Base-by-base conservation (phyloP, 2,113 vertebrate genomes). In the Anser cygnoides region DNA sequence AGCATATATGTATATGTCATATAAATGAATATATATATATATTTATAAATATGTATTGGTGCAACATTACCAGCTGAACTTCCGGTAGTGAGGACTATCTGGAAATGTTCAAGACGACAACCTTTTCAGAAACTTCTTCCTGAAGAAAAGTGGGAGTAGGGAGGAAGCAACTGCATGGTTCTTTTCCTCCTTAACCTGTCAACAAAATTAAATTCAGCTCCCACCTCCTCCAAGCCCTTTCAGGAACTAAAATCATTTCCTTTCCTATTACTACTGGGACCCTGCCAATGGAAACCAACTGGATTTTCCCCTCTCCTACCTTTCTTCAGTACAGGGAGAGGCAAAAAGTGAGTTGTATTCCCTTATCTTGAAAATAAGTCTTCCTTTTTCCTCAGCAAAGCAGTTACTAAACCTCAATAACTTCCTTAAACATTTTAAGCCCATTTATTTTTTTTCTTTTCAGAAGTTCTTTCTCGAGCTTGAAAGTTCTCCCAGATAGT, bases 171-270 rank as follows among this genome's bases (percentile, higher is more conserved):
- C 4, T 21, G 13, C 43, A 28, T 14, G 16, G 20, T 57, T 39
- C 31, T 74, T 81, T 43, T 49, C 16, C n/a, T 25, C 7, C 41
- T 39, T 63, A 31, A 70, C 67, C 59, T 39, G 28, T 17, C 22
- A 52, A 79, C 57, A 75, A 73, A 66, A 74, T 3, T 33, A 25
- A 85, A 72, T 14, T 62, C n/a, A 39, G 62, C 19, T 76, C 76
- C 73, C 33, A 86, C 19, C 3, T 88, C 39, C 63, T 82, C 52
- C 37, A 82, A 46, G 33, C 65, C 39, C 46, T 31, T 80, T 46
- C 83, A 86, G 71, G 49, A 88, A 57, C 13, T 68, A n/a, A 63
- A 87, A 37, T 50, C 1, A 93, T 85, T 94, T 72, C 67, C 49
- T 91, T 74, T 70, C 20, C 49, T 82, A 13, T 29, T 59, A 50